Base-by-base conservation (phyloP, 2,888 invertebrate species). In the Drosophila fungiperda region DNA sequence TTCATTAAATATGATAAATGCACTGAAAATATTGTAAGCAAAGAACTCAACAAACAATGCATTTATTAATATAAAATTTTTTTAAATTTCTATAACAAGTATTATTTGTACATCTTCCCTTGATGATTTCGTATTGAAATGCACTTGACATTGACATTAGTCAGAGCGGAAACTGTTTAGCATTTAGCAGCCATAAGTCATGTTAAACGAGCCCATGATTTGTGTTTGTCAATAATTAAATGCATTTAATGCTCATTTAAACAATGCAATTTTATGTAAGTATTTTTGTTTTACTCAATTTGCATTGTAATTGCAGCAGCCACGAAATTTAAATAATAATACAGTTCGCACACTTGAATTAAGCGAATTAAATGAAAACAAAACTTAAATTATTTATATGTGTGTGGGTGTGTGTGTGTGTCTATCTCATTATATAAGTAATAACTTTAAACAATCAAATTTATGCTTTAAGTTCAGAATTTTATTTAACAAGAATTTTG, bases 321-420 rank as follows among this genome's bases (percentile, higher is more conserved):
- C 73, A 48, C 36, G 62, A 29, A 15, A 45, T 23, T 60, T 38
- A 54, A 52, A 61, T 67, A 49, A 49, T 35, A 62, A 45, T 32
- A 8, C 23, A 59, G 45, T 82, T 85, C 82, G 60, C 82, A 83
- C 80, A 83, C 88, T 83, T 85, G 83, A 82, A 69, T 40, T 52
- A 15, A 42, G 33, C 33, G 5, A 40, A 42, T 11, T 8, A 12
- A 48, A 48, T 45, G 20, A 45, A 45, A 20, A 35, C 12, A 23
- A 62, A 74, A 50, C 36, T 9, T n/a, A 63, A 49, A 33, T 29
- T 35, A n/a, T 26, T 17, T 23, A 48, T 29, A 11, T 11, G 11
- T 2, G n/a, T 9, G n/a, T 40, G 40, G 11, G 42, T 6, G 20
- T 20, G 38, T 38, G 38, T 40, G 40, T 45, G 12, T 20, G 20